These are phyloP conservation scores for Stercorarius parasiticus DNA, from an alignment of 2,113 vertebrate genomes.

Conservation along the genomic window DNA sequence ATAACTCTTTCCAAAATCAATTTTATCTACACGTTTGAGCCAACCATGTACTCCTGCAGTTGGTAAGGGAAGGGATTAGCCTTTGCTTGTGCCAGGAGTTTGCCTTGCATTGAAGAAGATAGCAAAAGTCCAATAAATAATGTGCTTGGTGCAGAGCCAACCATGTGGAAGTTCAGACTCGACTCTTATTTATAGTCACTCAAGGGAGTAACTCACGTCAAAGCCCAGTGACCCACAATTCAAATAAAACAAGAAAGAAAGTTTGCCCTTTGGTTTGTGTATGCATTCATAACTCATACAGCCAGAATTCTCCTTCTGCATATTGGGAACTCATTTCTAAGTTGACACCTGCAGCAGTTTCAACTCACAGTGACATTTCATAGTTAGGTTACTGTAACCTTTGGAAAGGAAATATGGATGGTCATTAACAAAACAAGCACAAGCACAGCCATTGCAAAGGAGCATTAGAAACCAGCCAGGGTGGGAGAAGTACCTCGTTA, in stretches of 20 bases:
- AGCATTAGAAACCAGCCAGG: not conserved
- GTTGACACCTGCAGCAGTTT: not conserved
- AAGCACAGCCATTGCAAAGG: not conserved
- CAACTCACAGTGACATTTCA: not conserved
- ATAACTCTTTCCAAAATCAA: not conserved
- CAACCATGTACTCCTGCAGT: not conserved
- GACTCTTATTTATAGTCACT: not conserved
- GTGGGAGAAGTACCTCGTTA: not conserved
- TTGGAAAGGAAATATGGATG: not conserved
- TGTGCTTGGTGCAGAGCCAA: fast-evolving
- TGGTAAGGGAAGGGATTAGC: not conserved
- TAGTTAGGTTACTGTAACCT: not conserved
- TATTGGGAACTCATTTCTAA: not conserved
- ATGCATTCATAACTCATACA: not conserved
- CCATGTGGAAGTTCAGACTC: not conserved
- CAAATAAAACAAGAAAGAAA: not conserved
- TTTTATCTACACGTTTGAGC: not conserved
- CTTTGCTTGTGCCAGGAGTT: not conserved
- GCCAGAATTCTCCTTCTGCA: not conserved
- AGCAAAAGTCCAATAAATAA: not conserved
- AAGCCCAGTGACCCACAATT: not conserved
- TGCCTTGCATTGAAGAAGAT: not conserved
- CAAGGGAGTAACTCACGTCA: not conserved
- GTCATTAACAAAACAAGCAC: not conserved
- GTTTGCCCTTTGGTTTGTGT: not conserved